These are phyloP conservation scores for Eudasyphora cyanicolor DNA, from an alignment of 2,888 invertebrate species.

Conservation along the genomic window DNA sequence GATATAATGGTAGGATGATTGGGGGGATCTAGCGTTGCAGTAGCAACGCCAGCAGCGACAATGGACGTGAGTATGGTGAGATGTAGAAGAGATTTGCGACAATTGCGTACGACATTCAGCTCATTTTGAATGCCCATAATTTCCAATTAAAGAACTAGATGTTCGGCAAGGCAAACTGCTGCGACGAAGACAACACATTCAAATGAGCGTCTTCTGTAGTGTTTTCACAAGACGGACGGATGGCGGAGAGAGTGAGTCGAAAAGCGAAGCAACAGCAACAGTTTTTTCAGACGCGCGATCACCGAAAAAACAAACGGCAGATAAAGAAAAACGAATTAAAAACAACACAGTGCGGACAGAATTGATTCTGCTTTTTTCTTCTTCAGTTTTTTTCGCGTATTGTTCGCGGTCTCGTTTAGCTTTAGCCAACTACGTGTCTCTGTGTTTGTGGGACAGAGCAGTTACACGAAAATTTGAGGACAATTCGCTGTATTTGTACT, in stretches of 20 bases:
- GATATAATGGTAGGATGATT: background rate
- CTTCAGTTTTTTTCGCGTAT: background rate
- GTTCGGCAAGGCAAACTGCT: background rate
- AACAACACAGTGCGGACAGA: background rate
- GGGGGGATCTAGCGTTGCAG: conserved; percentile 44
- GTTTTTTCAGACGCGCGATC: background rate
- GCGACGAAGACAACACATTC: conserved; percentile 39
- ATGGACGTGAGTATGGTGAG: conserved; percentile 74
- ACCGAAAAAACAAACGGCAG: background rate
- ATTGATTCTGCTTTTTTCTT: conserved; percentile 12
- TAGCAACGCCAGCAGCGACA: conserved; percentile 69
- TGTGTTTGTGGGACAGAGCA: conserved; percentile 37
- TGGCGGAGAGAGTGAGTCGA: too few species aligned
- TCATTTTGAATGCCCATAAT: conserved; percentile 73
- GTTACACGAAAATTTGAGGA: conserved; percentile 60
- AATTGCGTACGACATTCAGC: conserved; percentile 69
- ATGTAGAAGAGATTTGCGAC: conserved; percentile 71
- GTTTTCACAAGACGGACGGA: background rate
- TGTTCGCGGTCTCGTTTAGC: conserved; percentile 33
- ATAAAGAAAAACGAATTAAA: background rate
- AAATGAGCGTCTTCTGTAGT: conserved; percentile 22
- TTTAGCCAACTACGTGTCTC: conserved; percentile 56
- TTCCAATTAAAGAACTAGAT: conserved; percentile 15
- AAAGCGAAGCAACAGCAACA: background rate
- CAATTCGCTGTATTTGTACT: conserved; percentile 65